Evolutionary conservation across 2,797 vertebrate genomes (phyloP).

Genomic region (Acanthurus leucopareius): DNA sequence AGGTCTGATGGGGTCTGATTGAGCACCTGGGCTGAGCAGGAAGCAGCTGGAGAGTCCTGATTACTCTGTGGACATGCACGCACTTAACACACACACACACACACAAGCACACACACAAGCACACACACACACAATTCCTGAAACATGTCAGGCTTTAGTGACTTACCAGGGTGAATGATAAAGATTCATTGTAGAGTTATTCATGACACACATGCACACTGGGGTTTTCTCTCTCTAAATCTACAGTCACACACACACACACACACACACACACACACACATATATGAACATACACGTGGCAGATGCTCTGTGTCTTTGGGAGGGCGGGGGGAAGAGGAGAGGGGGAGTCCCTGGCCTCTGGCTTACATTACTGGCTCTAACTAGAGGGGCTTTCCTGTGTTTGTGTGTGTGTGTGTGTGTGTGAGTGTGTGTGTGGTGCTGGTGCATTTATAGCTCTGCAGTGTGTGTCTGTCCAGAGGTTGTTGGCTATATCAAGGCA

Average conservation of each 20-base stretch:
- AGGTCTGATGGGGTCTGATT: slow-evolving; percentile 55
- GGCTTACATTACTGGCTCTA: slow-evolving; percentile 55
- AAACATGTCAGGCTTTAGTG: slow-evolving; percentile 42
- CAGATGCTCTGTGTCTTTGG: slow-evolving; percentile 49
- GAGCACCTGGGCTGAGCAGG: slow-evolving; percentile 73
- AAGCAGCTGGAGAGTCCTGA: slow-evolving; percentile 77
- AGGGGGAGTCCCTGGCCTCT: slow-evolving; percentile 48
- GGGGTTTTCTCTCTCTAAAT: slow-evolving; percentile 2
- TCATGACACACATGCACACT: slow-evolving; percentile 27
- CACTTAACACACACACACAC: slow-evolving; percentile 28
- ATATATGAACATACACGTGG: slow-evolving; percentile 48
- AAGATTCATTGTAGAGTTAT: slow-evolving; percentile 44
- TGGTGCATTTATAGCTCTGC: slow-evolving; percentile 38
- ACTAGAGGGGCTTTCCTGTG: slow-evolving; percentile 69
- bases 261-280: slow-evolving; percentile 8
- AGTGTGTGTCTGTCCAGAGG: slow-evolving; percentile 28
- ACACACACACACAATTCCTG: slow-evolving; percentile 17
- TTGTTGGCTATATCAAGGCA: slow-evolving; percentile 38
- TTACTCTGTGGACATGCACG: slow-evolving; percentile 60
- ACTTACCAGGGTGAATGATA: slow-evolving; percentile 34
- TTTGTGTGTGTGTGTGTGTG: slow-evolving; percentile 20
- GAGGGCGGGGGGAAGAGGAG: background rate
- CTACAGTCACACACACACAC: slow-evolving; percentile 26
- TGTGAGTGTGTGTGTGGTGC: slow-evolving; percentile 22
- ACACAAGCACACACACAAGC: slow-evolving; percentile 43